phyloP scores from a whole-genome alignment of 2,888 invertebrate species.

The Ptychoptera contaminata region DNA sequence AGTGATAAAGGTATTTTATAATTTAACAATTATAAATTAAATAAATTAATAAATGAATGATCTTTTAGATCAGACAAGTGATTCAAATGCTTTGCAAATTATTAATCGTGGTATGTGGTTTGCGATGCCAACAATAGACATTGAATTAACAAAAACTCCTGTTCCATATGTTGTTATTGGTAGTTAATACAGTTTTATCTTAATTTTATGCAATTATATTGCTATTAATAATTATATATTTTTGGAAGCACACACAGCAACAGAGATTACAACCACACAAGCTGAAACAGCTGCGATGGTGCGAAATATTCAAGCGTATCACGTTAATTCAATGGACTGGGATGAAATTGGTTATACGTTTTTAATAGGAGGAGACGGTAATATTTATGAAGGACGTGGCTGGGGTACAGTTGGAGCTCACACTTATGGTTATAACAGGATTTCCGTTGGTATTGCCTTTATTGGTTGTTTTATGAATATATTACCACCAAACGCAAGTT shows the following conservation, averaged over 20 bases:
- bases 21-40: not conserved
- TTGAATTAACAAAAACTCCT: constrained; percentile 22
- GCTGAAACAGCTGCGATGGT: constrained; percentile 32
- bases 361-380: constrained; percentile 39
- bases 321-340: constrained; percentile 36
- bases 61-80: constrained; percentile 18
- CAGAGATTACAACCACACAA: constrained; percentile 31
- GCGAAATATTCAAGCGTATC: constrained; percentile 33
- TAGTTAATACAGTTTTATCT: not conserved
- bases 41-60: no score
- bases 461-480: constrained; percentile 36
- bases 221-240: not conserved
- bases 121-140: constrained; percentile 31
- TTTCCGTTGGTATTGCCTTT: constrained; percentile 35
- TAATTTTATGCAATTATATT: no score
- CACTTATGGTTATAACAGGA: constrained; percentile 34
- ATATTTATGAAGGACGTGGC: constrained; percentile 39
- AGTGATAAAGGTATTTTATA: constrained; percentile 17
- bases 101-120: constrained; percentile 31
- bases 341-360: constrained; percentile 39
- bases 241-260: constrained; percentile 33
- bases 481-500: constrained; percentile 27
- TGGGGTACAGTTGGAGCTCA: constrained; percentile 39
- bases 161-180: constrained; percentile 33
- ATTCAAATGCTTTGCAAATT: constrained; percentile 19